Base-by-base conservation (phyloP, 2,888 invertebrate genomes). In the Thelaira solivaga region DNA sequence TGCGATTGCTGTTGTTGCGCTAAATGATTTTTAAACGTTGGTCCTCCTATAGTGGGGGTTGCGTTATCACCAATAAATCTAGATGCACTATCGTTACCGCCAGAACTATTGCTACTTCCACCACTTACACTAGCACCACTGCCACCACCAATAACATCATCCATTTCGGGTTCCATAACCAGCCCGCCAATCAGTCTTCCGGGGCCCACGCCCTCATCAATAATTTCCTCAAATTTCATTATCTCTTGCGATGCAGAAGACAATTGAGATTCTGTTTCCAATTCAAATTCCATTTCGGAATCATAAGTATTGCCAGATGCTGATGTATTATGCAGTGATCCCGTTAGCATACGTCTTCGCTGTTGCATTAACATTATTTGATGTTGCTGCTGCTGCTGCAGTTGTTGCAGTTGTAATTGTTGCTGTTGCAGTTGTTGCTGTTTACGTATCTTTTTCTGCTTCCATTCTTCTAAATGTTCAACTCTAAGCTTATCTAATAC, bases 201-300 rank as follows among this genome's bases (percentile, higher is more conserved):
- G 10, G 84, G 85, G 81, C 86, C 86, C 71, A 85, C 85, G 62
- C 84, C 86, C 53, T 87, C 87, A 81, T 86, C 87, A 76, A 85
- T 84, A 74, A 86, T 84, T 81, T 86, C 87, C 76, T 86, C 86
- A 61, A 86, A 86, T 78, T 86, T 86, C 85, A 86, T 85, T 65
- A 87, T 86, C 81, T 87, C 87, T 75, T 85, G 86, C 3, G 87
- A 73, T 24, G 84, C 81, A 43, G 84, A 80, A 41, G 87, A 86
- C 26, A 86, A 81, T 80, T 86, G 87, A 62, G 87, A 86, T 80
- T 86, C 86, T 24, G 87, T 84, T 72, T 81, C 80, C 47, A 80
- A 65, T 72, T 86, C 87, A n/a, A 87, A 86, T 65, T 87, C 87
- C 67, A 86, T 69, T 43, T 86, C 86, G 0, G 86, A 86, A 79